Evolutionary conservation across 2,113 vertebrate genomes (phyloP).

Genomic region (Rutilus rutilus): DNA sequence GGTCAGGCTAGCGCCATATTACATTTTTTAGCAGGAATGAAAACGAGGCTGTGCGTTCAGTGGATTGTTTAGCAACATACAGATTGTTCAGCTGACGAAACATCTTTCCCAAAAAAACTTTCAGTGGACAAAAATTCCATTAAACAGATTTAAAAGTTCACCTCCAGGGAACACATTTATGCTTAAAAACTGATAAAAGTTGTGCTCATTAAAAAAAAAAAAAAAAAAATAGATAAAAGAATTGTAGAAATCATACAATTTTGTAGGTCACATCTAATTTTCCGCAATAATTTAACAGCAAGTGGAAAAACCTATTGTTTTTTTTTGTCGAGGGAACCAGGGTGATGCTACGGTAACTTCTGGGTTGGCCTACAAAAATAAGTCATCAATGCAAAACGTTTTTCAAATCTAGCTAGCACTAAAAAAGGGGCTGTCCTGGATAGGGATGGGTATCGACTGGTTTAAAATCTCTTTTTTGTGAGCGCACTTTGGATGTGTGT

Average conservation of each 20-base stretch:
- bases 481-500: too few relatives aligned
- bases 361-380: not conserved
- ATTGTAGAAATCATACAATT: not conserved
- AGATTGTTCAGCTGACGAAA: too few relatives aligned
- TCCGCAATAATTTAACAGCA: not conserved
- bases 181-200: not conserved
- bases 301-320: not conserved
- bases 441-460: too few relatives aligned
- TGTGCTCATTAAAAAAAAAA: not conserved
- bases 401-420: not conserved
- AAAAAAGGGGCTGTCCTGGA: not conserved
- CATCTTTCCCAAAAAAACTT: too few relatives aligned
- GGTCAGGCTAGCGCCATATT: too few relatives aligned
- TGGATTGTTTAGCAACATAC: too few relatives aligned
- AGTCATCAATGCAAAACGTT: not conserved
- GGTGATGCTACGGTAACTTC: not conserved
- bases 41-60: too few relatives aligned
- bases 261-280: not conserved
- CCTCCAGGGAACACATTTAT: too few relatives aligned
- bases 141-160: too few relatives aligned
- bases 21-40: too few relatives aligned
- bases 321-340: not conserved
- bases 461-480: too few relatives aligned
- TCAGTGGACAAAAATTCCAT: too few relatives aligned
- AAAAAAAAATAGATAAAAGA: not conserved